Evolutionary conservation across 2,797 vertebrate genomes (phyloP), one percentile per base, ranked within the genome.

Genomic region (Falco rusticolus): DNA sequence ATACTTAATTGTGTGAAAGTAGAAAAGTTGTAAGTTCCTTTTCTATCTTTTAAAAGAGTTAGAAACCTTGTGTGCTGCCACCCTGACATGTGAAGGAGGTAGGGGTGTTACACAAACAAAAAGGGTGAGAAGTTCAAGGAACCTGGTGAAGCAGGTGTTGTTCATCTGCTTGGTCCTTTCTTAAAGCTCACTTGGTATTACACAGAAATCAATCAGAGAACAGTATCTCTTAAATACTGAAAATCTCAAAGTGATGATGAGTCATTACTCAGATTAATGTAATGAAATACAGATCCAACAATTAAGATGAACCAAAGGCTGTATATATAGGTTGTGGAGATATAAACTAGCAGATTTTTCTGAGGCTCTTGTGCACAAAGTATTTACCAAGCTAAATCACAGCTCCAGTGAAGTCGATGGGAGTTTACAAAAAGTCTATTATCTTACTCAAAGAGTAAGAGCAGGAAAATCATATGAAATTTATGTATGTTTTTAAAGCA

Each of bases 21-120:
- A 84, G 9, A 31, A 47, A 54, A 74, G 11, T 18, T 69, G 10
- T 7, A 77, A 70, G 59, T 70, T 59, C 18, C 5, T 61, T 82
- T 31, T 39, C 9, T 57, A 48, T 24, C 6, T 82, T 80, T 91
- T n/a, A 43, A 51, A 89, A 87, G 8, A 31, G 19, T 45, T 70
- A 39, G 26, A 71, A 39, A 45, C n/a, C 18, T 41, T 68, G 8
- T 17, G 5, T 28, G 34, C 16, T 66, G 16, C 31, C 21, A 43
- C 24, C 9, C 14, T 63, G 43, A 43, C 4, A 2, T 4, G 4
- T 37, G 19, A 6, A 6, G 4, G 11, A 6, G 8, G 26, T 16
- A 21, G 8, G 7, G 8, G 10, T 31, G 26, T 51, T 63, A 34
- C 56, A 59, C 10, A 54, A 53, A 60, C 3, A 24, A 29, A 65